Conservation (phyloP, 2,797 vertebrate genomes). For the Aldrovandia affinis region DNA sequence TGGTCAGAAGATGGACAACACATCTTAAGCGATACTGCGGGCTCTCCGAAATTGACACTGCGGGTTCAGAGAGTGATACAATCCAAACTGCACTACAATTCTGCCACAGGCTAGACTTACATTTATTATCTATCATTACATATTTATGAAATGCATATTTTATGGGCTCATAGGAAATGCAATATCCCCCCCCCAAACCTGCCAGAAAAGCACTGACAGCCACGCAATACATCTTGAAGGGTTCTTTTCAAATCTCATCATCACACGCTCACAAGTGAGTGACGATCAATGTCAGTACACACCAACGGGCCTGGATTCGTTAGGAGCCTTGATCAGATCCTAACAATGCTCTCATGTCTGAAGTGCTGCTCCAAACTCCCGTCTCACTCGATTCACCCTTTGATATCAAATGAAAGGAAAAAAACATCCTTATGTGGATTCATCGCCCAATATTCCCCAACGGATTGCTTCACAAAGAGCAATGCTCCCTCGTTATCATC, state of each 20-base stretch:
- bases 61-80: conserved; percentile 35
- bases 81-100: conserved; percentile 59
- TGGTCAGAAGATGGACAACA: conserved; percentile 58
- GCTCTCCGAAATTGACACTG: conserved; percentile 62
- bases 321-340: neutral
- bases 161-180: conserved; percentile 46
- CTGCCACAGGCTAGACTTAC: conserved; percentile 47
- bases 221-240: neutral
- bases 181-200: neutral
- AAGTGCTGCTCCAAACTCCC: neutral
- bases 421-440: neutral
- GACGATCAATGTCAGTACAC: neutral
- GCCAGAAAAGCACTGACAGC: neutral
- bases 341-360: neutral
- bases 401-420: neutral
- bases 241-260: conserved; percentile 3
- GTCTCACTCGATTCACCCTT: neutral
- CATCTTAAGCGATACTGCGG: conserved; percentile 53
- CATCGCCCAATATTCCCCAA: neutral
- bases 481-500: neutral
- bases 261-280: neutral
- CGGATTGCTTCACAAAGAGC: neutral
- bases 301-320: neutral
- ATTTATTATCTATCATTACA: conserved; percentile 56
- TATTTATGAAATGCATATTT: conserved; percentile 35